phyloP scores from a whole-genome alignment of 2,797 vertebrate species.

The Kryptopterus vitreolus region DNA sequence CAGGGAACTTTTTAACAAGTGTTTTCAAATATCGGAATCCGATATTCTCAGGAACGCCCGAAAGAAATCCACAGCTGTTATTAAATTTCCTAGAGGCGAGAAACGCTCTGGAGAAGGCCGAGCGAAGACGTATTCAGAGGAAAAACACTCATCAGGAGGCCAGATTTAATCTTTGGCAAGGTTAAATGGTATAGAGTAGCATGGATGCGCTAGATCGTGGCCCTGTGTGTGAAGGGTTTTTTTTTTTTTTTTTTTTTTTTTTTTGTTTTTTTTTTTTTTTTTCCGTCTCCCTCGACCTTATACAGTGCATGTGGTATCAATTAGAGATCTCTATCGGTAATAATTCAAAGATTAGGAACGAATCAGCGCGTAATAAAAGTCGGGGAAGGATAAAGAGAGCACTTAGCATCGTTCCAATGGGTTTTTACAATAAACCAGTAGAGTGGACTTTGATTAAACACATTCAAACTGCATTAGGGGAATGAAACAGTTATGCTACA shows the following conservation, averaged over 20 bases:
- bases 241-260: not conserved
- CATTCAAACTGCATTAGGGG: not conserved
- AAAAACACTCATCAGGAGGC: slow-evolving; percentile 29
- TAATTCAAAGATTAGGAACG: slow-evolving; percentile 47
- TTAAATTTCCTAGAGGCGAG: not conserved
- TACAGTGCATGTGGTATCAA: slow-evolving; percentile 45
- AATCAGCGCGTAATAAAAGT: slow-evolving; percentile 30
- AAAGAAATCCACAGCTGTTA: not conserved
- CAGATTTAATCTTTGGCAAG: slow-evolving; percentile 47
- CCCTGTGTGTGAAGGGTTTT: slow-evolving; percentile 21
- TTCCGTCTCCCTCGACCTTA: slow-evolving; percentile 7
- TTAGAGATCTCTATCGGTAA: slow-evolving; percentile 48
- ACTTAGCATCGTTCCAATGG: slow-evolving; percentile 15
- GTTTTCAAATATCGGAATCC: not conserved
- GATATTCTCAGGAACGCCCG: not conserved
- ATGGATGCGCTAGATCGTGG: slow-evolving; percentile 23
- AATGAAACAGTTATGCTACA: not conserved
- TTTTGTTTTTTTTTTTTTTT: not conserved
- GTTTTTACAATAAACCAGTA: slow-evolving; percentile 8
- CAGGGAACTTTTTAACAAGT: not conserved
- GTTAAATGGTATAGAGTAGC: slow-evolving; percentile 32
- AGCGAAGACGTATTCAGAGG: slow-evolving; percentile 16
- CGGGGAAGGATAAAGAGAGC: slow-evolving; percentile 10
- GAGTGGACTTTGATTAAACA: not conserved
- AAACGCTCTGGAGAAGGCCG: not conserved